Conservation (phyloP, 2,888 invertebrate genomes). For the Cataglyphis livida region DNA sequence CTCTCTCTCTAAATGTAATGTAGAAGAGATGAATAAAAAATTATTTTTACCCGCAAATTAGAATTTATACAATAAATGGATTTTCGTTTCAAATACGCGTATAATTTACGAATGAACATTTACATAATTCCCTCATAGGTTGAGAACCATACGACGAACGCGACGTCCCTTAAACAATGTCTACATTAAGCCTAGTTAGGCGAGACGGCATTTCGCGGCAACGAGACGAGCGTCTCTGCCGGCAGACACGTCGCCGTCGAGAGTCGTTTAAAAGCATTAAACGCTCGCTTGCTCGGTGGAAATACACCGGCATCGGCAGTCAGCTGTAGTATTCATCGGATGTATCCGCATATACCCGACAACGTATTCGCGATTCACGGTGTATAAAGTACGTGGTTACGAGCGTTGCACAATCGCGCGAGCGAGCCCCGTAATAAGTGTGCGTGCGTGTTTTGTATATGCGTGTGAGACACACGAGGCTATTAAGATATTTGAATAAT, state of each 20-base stretch:
- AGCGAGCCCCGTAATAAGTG: constrained; percentile 3
- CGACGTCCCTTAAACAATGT: constrained; percentile 70
- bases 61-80: not conserved
- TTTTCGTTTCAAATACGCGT: not conserved
- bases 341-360: constrained; percentile 62
- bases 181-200: constrained; percentile 72
- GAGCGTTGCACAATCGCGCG: constrained; percentile 65
- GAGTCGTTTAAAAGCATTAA: constrained; percentile 50
- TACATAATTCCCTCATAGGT: constrained; percentile 31
- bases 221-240: constrained; percentile 40
- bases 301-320: constrained; percentile 52
- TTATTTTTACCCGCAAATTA: not conserved
- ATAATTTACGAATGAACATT: not conserved
- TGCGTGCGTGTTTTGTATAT: not conserved
- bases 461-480: constrained; percentile 60
- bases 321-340: constrained; percentile 40
- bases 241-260: constrained; percentile 51
- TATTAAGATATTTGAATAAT: constrained; percentile 80
- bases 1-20: not conserved
- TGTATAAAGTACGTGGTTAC: constrained; percentile 78
- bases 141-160: constrained; percentile 63
- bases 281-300: constrained; percentile 41
- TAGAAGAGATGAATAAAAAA: not conserved
- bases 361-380: constrained; percentile 71
- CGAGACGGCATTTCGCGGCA: constrained; percentile 50